Evolutionary conservation across 2,113 vertebrate species (phyloP).

Genomic region (Camelus bactrianus): DNA sequence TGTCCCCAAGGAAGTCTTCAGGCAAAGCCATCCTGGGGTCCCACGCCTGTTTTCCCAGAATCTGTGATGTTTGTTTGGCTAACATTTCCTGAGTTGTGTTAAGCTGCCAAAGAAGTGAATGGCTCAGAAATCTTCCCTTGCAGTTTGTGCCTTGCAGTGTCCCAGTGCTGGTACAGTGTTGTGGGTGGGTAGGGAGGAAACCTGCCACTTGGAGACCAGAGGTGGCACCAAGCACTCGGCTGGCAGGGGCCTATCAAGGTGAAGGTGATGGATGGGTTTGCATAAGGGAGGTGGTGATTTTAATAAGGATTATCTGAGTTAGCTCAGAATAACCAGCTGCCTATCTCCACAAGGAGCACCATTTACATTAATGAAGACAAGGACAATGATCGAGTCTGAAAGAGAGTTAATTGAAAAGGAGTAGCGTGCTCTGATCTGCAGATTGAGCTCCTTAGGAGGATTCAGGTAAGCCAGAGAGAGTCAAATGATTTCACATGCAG

Average conservation of each 20-base stretch:
- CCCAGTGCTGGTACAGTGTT: too few species aligned
- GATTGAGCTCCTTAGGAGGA: conserved; percentile 62
- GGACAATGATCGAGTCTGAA: conserved; percentile 76
- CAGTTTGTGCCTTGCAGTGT: not conserved
- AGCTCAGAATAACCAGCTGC: conserved; percentile 69
- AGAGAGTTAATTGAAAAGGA: conserved; percentile 79
- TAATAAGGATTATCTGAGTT: conserved; percentile 63
- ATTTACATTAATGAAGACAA: conserved; percentile 73
- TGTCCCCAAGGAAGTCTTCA: not conserved
- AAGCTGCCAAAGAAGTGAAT: conserved; percentile 27
- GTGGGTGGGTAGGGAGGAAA: not conserved
- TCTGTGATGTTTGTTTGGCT: not conserved
- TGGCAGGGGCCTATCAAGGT: not conserved
- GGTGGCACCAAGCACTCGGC: not conserved
- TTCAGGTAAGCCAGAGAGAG: conserved; percentile 30
- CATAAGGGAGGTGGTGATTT: conserved; percentile 39
- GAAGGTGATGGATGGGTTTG: conserved; percentile 46
- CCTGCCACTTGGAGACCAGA: not conserved
- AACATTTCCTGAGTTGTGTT: not conserved
- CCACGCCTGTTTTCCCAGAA: not conserved
- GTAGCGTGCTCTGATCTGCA: conserved; percentile 65
- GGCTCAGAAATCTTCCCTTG: not conserved
- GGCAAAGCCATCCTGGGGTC: not conserved
- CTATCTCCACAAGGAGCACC: conserved; percentile 43
- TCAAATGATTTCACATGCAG: conserved; percentile 50